A percentile compares a stretch with the other conserved stretches of the same genome.
Evolutionary conservation across 2,888 invertebrate genomes (phyloP).

Genomic region (Drosophila mettleri): DNA sequence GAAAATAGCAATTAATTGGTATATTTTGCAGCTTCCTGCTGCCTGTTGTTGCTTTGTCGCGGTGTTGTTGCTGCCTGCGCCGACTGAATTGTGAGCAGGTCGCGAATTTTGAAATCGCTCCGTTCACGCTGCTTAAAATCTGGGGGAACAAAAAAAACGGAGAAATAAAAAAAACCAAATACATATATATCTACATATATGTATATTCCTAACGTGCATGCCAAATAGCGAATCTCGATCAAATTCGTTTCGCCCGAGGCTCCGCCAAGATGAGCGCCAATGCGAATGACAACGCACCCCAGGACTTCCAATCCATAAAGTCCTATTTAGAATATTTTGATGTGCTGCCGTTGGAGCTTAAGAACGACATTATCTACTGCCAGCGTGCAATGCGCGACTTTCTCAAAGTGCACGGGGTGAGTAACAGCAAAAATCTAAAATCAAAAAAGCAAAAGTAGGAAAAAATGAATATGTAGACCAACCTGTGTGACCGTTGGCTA

Average conservation of each 20-base stretch:
- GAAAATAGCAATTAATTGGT: slow-evolving; percentile 30
- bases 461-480: slow-evolving; percentile 13
- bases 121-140: slow-evolving; percentile 23
- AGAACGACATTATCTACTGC: slow-evolving; percentile 84
- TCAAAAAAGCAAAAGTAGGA: not conserved
- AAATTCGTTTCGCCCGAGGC: slow-evolving; percentile 23
- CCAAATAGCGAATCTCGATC: slow-evolving; percentile 26
- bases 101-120: slow-evolving; percentile 54
- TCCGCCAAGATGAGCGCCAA: slow-evolving; percentile 46
- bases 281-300: slow-evolving; percentile 23
- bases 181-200: slow-evolving; percentile 1
- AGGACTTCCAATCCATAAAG: slow-evolving; percentile 55
- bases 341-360: slow-evolving; percentile 81
- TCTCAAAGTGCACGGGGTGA: slow-evolving; percentile 84
- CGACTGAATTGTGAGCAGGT: slow-evolving; percentile 46
- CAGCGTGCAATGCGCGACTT: slow-evolving; percentile 82
- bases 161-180: not conserved
- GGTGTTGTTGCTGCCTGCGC: slow-evolving; percentile 52
- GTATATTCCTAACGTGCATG: slow-evolving; percentile 15
- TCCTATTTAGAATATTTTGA: slow-evolving; percentile 77
- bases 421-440: slow-evolving; percentile 26
- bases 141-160: not conserved
- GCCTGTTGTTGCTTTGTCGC: slow-evolving; percentile 58
- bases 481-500: slow-evolving; percentile 36
- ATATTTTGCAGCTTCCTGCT: slow-evolving; percentile 58